Percentiles rank a stretch among this genome's conserved stretches.
Conservation (phyloP, 2,113 vertebrate species). For the Microcebus ravelobensis region DNA sequence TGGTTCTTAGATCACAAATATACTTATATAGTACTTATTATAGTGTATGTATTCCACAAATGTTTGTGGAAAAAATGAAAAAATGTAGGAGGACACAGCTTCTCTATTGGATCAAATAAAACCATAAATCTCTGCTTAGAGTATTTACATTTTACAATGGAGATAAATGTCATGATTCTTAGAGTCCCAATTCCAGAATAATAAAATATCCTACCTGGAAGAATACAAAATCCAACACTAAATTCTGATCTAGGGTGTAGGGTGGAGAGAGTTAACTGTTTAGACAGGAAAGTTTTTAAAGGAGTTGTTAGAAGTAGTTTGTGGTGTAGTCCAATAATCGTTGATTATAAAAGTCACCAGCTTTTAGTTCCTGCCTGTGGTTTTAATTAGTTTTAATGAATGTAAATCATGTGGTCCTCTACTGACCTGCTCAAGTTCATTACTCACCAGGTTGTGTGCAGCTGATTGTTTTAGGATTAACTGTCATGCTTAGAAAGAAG, state of each 20-base stretch:
- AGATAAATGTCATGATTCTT: neutral
- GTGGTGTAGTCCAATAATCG: constrained; percentile 49
- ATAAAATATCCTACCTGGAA: neutral
- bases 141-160: neutral
- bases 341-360: constrained; percentile 61
- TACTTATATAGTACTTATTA: neutral
- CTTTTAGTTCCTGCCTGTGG: constrained; percentile 61
- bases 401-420: constrained; percentile 56
- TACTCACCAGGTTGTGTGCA: constrained; percentile 55
- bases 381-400: constrained; percentile 77
- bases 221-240: neutral
- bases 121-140: neutral
- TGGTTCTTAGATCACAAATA: neutral
- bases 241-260: neutral
- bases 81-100: neutral
- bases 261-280: constrained; percentile 54
- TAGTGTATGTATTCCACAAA: neutral
- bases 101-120: neutral
- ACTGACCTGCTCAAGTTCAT: constrained; percentile 55
- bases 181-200: neutral
- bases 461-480: constrained; percentile 62
- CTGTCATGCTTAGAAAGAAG: constrained; percentile 43
- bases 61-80: neutral
- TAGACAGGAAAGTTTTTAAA: constrained; percentile 28
- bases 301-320: constrained; percentile 52